Evolutionary conservation across 2,888 invertebrate species (phyloP).

Genomic region (Amiota communis): DNA sequence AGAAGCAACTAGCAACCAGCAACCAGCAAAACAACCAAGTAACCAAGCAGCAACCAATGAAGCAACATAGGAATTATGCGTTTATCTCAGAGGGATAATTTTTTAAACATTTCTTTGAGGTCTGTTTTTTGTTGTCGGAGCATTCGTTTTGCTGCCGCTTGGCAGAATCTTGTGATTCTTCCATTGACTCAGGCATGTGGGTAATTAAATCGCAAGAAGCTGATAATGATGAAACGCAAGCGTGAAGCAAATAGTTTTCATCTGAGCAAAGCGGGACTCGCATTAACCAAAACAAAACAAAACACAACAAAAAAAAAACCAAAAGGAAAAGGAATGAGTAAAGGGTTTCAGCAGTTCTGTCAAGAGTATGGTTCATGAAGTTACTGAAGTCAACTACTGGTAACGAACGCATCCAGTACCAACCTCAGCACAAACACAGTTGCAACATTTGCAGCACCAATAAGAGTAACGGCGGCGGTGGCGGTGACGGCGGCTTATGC

Average conservation of each 20-base stretch:
- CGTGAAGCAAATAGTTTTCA: conserved; percentile 31
- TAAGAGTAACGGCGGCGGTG: background rate
- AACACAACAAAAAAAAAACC: background rate
- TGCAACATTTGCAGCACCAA: too few relatives aligned
- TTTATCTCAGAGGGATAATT: conserved; percentile 57
- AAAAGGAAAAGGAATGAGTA: conserved; percentile 28
- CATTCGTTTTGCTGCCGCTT: conserved; percentile 29
- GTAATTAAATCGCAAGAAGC: conserved; percentile 63
- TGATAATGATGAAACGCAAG: conserved; percentile 52
- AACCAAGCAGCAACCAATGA: background rate
- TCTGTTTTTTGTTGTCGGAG: background rate
- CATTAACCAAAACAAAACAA: conserved; percentile 29
- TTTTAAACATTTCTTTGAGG: conserved; percentile 42
- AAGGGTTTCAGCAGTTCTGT: conserved; percentile 42
- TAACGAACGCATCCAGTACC: too few relatives aligned
- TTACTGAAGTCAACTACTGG: too few relatives aligned
- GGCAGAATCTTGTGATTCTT: conserved; percentile 35
- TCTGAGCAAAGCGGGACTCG: conserved; percentile 33
- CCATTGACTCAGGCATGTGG: conserved; percentile 38
- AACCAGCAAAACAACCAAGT: conserved; percentile 23
- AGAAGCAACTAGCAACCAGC: background rate
- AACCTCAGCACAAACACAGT: too few relatives aligned
- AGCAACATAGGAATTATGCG: conserved; percentile 49
- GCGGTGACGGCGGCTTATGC: background rate
- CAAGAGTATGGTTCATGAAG: background rate